Evolutionary conservation across 1,140 invertebrate species (phyloP).

Genomic region (Drosophila willistoni): DNA sequence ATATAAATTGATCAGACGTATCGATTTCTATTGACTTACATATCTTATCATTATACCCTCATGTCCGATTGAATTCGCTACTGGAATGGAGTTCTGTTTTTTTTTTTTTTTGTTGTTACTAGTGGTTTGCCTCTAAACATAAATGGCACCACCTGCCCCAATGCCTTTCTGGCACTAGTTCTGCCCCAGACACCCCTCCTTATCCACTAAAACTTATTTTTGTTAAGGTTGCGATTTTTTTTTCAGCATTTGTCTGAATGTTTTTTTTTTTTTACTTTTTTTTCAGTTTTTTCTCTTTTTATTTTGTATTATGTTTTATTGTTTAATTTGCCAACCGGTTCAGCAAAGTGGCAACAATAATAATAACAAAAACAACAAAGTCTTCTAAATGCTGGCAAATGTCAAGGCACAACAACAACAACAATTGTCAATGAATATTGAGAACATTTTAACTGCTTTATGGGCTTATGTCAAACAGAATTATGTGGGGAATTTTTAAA

Average conservation of each 20-base stretch:
- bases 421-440: conserved; percentile 1
- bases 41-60: too few relatives aligned
- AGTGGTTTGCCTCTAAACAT: conserved; percentile 40
- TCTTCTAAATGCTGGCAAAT: conserved; percentile 49
- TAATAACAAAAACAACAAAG: conserved; percentile 13
- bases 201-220: conserved; percentile 9
- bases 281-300: conserved; percentile 26
- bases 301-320: conserved; percentile 30
- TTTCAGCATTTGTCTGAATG: conserved; percentile 17
- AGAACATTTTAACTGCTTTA: conserved; percentile 3
- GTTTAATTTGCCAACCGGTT: conserved; percentile 67
- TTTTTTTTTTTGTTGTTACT: neutral
- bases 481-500: conserved; percentile 24
- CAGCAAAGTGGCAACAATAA: conserved; percentile 51
- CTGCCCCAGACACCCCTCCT: neutral
- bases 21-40: too few relatives aligned
- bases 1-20: too few relatives aligned
- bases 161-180: conserved; percentile 8
- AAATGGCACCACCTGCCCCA: conserved; percentile 30
- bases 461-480: conserved; percentile 19
- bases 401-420: conserved; percentile 5
- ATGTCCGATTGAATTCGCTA: neutral
- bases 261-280: conserved; percentile 1
- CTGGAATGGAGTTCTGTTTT: neutral
- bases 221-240: conserved; percentile 15